phyloP scores from a whole-genome alignment of 2,797 vertebrate genomes.

The Enteromius unitaeniatus region DNA sequence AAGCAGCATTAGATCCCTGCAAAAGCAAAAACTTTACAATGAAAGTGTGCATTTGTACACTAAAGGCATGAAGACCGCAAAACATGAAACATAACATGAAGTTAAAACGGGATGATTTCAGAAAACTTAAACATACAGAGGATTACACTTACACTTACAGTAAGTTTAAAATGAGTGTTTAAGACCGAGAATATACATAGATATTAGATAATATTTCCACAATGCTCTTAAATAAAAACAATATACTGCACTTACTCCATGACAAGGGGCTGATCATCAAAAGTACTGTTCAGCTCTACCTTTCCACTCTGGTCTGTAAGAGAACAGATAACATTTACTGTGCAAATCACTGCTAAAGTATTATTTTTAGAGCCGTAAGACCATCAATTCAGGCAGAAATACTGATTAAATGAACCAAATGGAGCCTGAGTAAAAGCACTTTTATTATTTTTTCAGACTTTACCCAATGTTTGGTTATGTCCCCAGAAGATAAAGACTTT shows the following conservation, averaged over 20 bases:
- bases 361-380: background rate
- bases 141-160: background rate
- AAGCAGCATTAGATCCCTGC: background rate
- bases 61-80: background rate
- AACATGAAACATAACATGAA: background rate
- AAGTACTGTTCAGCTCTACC: constrained; percentile 82
- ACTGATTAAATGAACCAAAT: background rate
- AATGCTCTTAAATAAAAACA: background rate
- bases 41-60: background rate
- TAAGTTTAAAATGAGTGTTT: background rate
- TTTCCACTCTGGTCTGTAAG: constrained; percentile 79
- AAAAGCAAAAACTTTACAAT: background rate
- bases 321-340: constrained; percentile 9
- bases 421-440: background rate
- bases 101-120: background rate
- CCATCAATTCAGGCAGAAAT: background rate
- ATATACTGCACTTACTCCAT: constrained; percentile 90
- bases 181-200: background rate
- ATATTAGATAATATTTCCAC: background rate
- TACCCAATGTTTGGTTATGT: constrained; percentile 93
- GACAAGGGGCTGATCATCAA: constrained; percentile 90
- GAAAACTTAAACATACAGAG: background rate
- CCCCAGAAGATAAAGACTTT: constrained; percentile 91
- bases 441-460: constrained; percentile 46
- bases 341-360: too few relatives aligned